A percentile compares a stretch with the other conserved stretches of the same genome.
phyloP scores from a whole-genome alignment of 2,888 invertebrate species.

The Coenonympha arcania region DNA sequence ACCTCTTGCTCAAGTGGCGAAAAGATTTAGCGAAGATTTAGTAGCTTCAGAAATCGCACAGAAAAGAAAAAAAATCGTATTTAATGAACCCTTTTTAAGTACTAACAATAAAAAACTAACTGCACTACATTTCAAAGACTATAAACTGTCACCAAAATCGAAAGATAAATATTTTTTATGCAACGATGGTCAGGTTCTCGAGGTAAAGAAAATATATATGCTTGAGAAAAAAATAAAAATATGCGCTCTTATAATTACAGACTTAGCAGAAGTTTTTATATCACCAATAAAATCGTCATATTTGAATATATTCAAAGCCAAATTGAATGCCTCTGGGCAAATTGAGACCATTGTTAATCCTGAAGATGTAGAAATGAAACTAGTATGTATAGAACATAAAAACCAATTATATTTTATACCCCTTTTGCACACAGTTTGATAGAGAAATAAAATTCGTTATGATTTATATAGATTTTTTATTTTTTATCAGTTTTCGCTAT shows the following conservation, averaged over 20 bases:
- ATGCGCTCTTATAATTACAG: not conserved
- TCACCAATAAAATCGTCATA: not conserved
- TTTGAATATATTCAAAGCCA: constrained; percentile 1
- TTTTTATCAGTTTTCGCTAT: not conserved
- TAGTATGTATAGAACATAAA: constrained; percentile 10
- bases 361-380: constrained; percentile 13
- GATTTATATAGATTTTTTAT: not conserved
- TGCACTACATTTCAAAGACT: not conserved
- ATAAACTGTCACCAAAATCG: not conserved
- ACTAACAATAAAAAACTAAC: not conserved
- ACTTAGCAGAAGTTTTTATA: not conserved
- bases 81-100: not conserved
- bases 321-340: not conserved
- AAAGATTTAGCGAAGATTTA: constrained; percentile 9
- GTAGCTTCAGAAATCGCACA: not conserved
- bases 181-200: not conserved
- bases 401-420: constrained; percentile 15
- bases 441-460: not conserved
- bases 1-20: constrained; percentile 21
- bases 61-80: not conserved
- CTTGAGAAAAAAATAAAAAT: not conserved
- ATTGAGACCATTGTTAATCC: not conserved
- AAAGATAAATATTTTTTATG: not conserved
- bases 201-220: not conserved
- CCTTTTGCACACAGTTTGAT: constrained; percentile 6